These are phyloP conservation scores for Neomonachus schauinslandi DNA, from an alignment of 2,113 vertebrate species.

Conservation along the genomic window DNA sequence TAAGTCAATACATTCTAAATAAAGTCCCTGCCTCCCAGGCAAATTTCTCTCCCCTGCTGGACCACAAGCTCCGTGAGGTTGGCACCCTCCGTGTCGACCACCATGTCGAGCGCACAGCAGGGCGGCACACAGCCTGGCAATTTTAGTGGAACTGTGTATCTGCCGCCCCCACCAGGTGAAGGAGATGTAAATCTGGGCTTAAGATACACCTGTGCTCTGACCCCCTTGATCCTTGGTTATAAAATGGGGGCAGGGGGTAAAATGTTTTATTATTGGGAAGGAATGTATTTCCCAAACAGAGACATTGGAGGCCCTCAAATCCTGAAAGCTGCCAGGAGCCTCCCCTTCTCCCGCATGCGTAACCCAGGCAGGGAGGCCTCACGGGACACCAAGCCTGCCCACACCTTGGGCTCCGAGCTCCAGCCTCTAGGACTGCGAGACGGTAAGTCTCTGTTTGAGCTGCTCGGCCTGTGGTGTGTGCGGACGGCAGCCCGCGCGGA, in stretches of 20 bases:
- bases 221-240: neutral
- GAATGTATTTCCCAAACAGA: neutral
- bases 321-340: neutral
- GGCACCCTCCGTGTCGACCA: rapidly evolving
- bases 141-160: neutral
- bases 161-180: neutral
- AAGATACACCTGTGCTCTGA: neutral
- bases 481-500: neutral
- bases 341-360: neutral
- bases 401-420: neutral
- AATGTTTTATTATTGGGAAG: neutral
- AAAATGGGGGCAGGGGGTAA: neutral
- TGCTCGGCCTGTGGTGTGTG: rapidly evolving
- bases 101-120: neutral
- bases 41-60: neutral
- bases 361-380: neutral
- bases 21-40: neutral
- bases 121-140: neutral
- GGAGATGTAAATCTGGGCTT: neutral
- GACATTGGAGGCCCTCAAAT: neutral
- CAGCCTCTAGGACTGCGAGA: neutral
- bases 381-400: neutral
- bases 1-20: neutral
- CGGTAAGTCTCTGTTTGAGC: neutral
- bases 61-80: neutral